Base-by-base conservation (phyloP, 1,140 invertebrate species). In the Ceratoteleas bidentatus region DNA sequence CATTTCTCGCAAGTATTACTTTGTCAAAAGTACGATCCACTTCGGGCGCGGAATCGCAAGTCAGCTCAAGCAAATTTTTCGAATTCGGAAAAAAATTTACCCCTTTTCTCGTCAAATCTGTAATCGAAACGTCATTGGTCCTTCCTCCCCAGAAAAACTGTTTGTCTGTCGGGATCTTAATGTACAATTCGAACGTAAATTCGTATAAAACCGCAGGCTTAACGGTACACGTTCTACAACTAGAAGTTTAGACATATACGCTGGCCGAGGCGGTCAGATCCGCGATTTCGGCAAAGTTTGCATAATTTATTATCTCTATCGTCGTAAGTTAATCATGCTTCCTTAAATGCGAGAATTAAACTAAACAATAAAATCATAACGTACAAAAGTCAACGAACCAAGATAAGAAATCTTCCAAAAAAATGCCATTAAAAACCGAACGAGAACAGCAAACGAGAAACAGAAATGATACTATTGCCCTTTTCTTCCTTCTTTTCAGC, bases 221-320 rank as follows among this genome's bases (percentile, higher is more conserved):
- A 89, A 75, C 87, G 87, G 84, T 91, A 90, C 85, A 87, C 73
- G 88, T 87, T 88, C 86, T 91, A 91, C 64, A 87, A 81, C 86
- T 91, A 91, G 50, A 65, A 88, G 89, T 91, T 91, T 91, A 91
- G 89, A 91, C 89, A 91, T 90, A 89, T 90, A 92, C 90, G 90
- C 88, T 89, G 87, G 88, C 88, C 88, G 90, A 90, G 86, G 90
- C 90, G 87, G 90, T 91, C 86, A 87, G 86, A 85, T 87, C 85
- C 77, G 85, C 84, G 87, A 86, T 79, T 81, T 91, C 88, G 88
- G 87, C 87, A 84, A 88, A 85, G 86, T 87, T 85, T 85, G 86
- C 86, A 87, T 88, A 87, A 87, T 88, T 87, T 87, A 84, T 90
- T 88, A 86, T 70, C 14, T 85, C 76, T 85, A 87, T 77, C 85